Base-by-base conservation (phyloP, 1,140 invertebrate species). In the Paracyclopina nana region DNA sequence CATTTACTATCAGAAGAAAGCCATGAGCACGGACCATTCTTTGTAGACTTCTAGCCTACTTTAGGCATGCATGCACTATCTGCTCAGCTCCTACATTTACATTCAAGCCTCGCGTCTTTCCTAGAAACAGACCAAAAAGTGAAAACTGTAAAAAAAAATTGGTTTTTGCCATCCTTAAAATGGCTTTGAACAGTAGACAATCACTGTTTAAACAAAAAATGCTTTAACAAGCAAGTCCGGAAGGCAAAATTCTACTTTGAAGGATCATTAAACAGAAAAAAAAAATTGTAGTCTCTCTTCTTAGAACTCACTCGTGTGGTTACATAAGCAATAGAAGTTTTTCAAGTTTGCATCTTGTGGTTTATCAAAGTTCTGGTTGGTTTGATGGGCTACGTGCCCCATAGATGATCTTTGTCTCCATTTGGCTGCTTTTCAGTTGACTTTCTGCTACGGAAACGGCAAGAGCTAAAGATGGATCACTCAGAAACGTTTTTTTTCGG, bases 341-440 rank as follows among this genome's bases (percentile, higher is more conserved):
- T 31, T 9, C 9, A 9, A 14, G 29, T 14, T 9, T 31, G 9
- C 29, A 31, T 9, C 14, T 9, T 31, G 29, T 9, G 9, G 14
- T 9, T 9, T 31, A 31, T 31, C 14, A 14, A 14, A 31, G 14
- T 31, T 9, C 29, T 31, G 14, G 29, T 31, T 9, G 14, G 9
- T 9, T 9, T 31, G 29, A 14, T 14, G 9, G 9, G 29, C 9
- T 14, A 9, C 9, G 14, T 31, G 20, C 14, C n/a, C 9, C 4
- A 5, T 8, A 16, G 5, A 38, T n/a, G 34, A 38, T 38, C 34
- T 20, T 20, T 38, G 34, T 9, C 34, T 38, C 20, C n/a, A 5
- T 38, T 38, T n/a, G 34, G 34, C 14, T 38, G 34, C 20, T 38
- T 38, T 38, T n/a, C n/a, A 38, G 34, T 20, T 38, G n/a, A 20